Percentiles rank a stretch among this genome's conserved stretches.
phyloP scores from a whole-genome alignment of 2,797 vertebrate species.

The Pitangus sulphuratus region DNA sequence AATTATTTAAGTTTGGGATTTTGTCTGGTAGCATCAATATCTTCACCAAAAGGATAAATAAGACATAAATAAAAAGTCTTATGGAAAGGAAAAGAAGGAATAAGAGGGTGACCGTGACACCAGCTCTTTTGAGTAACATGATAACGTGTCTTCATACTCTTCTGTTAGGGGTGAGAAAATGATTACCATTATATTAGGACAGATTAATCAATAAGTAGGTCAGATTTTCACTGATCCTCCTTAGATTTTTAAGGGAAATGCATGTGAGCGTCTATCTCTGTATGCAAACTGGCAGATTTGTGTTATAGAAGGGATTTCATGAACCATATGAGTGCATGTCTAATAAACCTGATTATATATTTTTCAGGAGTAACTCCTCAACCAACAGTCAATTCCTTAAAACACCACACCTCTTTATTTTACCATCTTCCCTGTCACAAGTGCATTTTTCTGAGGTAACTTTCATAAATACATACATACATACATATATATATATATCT shows the following conservation, averaged over 20 bases:
- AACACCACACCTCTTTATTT: neutral
- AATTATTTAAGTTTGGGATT: neutral
- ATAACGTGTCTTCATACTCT: neutral
- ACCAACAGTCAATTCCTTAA: neutral
- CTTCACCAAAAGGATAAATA: fast-evolving
- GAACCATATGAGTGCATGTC: neutral
- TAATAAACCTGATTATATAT: neutral
- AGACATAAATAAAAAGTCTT: neutral
- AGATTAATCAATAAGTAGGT: neutral
- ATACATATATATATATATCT: neutral
- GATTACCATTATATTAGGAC: neutral
- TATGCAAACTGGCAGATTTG: neutral
- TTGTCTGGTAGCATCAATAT: neutral
- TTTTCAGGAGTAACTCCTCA: neutral
- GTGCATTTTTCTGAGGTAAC: neutral
- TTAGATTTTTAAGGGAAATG: neutral
- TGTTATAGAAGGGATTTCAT: neutral
- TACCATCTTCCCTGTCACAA: neutral
- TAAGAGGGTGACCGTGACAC: neutral
- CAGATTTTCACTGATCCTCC: neutral
- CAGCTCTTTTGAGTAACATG: fast-evolving
- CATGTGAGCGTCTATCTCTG: neutral
- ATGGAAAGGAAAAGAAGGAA: neutral
- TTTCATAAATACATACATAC: neutral
- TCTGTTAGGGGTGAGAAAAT: neutral